These are phyloP conservation scores for Lagocephalus sceleratus DNA, from an alignment of 2,797 vertebrate species.

Conservation along the genomic window DNA sequence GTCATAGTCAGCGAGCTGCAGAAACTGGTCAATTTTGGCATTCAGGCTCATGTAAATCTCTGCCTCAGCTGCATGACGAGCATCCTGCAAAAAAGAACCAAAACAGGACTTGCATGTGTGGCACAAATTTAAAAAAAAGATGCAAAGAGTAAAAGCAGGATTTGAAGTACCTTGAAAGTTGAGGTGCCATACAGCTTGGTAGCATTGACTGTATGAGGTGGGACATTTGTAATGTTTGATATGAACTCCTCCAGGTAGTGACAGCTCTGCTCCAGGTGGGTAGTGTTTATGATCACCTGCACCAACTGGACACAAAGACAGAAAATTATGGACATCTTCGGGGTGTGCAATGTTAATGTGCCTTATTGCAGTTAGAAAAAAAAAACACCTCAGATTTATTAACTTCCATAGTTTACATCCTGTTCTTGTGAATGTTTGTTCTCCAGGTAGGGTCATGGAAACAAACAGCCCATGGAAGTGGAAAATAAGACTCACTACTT, in stretches of 20 bases:
- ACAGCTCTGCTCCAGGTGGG: constrained; percentile 94
- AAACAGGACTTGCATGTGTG: neutral
- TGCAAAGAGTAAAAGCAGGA: no score
- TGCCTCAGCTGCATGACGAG: constrained; percentile 91
- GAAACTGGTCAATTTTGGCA: constrained; percentile 96
- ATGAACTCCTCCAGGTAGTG: constrained; percentile 95
- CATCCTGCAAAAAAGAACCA: constrained; percentile 82
- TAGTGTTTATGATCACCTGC: constrained; percentile 97
- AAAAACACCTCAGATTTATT: neutral
- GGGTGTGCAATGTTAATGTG: neutral
- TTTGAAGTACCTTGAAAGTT: constrained; percentile 87
- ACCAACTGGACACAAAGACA: constrained; percentile 78
- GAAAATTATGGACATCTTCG: neutral
- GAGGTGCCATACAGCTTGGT: constrained; percentile 94
- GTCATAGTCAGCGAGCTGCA: constrained; percentile 94
- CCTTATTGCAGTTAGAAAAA: neutral
- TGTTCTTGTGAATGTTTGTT: constrained; percentile 18
- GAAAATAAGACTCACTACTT: constrained; percentile 16
- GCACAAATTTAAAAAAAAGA: neutral
- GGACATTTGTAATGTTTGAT: constrained; percentile 95
- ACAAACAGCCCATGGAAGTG: constrained; percentile 4
- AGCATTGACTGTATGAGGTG: constrained; percentile 87
- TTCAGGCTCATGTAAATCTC: constrained; percentile 97
- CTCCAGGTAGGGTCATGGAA: neutral
- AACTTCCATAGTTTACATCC: neutral